These are phyloP conservation scores for Acrocyrtus sp. DNA, from an alignment of 2,888 invertebrate genomes.

Conservation along the genomic window DNA sequence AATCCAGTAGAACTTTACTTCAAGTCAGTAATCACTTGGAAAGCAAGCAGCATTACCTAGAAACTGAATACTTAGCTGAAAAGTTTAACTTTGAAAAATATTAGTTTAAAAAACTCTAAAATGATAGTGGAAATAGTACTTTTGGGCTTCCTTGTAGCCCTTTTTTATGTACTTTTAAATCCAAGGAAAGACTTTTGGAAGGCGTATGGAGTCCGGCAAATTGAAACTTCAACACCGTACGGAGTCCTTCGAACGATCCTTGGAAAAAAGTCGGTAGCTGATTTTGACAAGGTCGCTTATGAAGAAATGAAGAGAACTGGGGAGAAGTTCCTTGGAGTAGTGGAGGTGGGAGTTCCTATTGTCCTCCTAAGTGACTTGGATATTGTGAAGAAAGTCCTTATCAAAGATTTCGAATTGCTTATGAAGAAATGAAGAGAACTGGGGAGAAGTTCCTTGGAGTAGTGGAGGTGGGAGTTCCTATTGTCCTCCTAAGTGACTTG, in stretches of 20 bases:
- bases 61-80: neutral
- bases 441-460: conserved; percentile 13
- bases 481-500: conserved; percentile 23
- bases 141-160: neutral
- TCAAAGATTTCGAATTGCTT: too few relatives aligned
- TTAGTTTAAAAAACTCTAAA: conserved; percentile 1
- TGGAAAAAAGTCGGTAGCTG: conserved; percentile 5
- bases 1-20: too few relatives aligned
- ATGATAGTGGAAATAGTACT: conserved; percentile 6
- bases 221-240: neutral
- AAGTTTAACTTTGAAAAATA: neutral
- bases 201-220: conserved; percentile 8
- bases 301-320: neutral
- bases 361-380: too few relatives aligned
- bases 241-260: neutral
- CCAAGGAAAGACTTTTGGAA: conserved; percentile 17
- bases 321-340: conserved; percentile 1
- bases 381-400: too few relatives aligned
- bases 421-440: too few relatives aligned
- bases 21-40: neutral
- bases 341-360: neutral
- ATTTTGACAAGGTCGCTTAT: neutral
- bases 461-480: conserved; percentile 3
- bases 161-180: neutral
- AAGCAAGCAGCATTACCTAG: neutral